These are phyloP conservation scores for Conistra vaccinii DNA, from an alignment of 2,888 invertebrate genomes.

Conservation along the genomic window DNA sequence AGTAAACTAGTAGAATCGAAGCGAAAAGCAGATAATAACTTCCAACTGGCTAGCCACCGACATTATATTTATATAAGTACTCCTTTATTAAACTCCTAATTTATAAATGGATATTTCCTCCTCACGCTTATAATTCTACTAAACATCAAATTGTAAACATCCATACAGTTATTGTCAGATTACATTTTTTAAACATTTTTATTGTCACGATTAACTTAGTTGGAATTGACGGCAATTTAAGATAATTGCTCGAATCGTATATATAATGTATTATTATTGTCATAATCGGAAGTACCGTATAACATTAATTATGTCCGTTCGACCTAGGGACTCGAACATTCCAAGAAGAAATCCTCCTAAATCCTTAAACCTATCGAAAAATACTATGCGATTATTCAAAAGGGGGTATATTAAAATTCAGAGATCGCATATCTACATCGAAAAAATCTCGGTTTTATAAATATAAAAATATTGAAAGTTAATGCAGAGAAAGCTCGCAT, in stretches of 20 bases:
- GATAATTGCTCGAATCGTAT: slow-evolving; percentile 86
- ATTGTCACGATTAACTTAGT: slow-evolving; percentile 74
- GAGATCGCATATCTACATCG: slow-evolving; percentile 83
- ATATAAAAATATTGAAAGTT: slow-evolving; percentile 85
- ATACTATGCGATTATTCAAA: slow-evolving; percentile 84
- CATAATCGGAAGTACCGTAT: slow-evolving; percentile 75
- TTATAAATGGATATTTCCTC: slow-evolving; percentile 67
- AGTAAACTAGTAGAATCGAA: slow-evolving; percentile 62
- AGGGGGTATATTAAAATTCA: slow-evolving; percentile 78
- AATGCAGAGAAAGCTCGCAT: slow-evolving; percentile 82
- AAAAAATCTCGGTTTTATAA: slow-evolving; percentile 77
- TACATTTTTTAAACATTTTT: slow-evolving; percentile 76
- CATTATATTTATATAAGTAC: slow-evolving; percentile 61
- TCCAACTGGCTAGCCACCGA: slow-evolving; percentile 61
- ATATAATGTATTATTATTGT: slow-evolving; percentile 81
- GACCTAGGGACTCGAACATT: slow-evolving; percentile 61
- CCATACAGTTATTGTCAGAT: slow-evolving; percentile 79
- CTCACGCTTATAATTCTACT: slow-evolving; percentile 75
- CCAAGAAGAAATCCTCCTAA: slow-evolving; percentile 72
- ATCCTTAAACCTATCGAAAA: slow-evolving; percentile 86
- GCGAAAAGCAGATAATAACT: slow-evolving; percentile 68
- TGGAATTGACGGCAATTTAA: slow-evolving; percentile 84
- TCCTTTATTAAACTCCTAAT: slow-evolving; percentile 69
- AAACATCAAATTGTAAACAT: slow-evolving; percentile 83
- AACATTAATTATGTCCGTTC: slow-evolving; percentile 60